A percentile compares a stretch with the other conserved stretches of the same genome.
Conservation (phyloP, 1,140 invertebrate genomes). For the Patella vulgata region DNA sequence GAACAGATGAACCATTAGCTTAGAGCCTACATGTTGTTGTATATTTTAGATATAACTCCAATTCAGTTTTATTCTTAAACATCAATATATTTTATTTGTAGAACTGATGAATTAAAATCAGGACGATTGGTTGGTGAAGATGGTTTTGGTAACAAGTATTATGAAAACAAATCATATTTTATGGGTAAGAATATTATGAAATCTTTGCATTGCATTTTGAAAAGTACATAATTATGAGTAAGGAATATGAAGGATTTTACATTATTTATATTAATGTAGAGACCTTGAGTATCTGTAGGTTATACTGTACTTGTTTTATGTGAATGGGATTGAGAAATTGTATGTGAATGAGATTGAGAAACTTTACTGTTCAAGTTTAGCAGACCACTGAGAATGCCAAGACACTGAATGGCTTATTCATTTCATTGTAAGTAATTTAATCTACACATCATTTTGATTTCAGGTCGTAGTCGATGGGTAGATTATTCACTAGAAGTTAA, state of each 20-base stretch:
- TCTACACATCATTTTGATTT: background rate
- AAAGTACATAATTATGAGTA: background rate
- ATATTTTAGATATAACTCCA: too few relatives aligned
- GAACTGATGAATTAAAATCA: slow-evolving; percentile 87
- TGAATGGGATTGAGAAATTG: too few relatives aligned
- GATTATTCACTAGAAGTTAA: slow-evolving; percentile 80
- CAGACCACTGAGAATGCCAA: background rate
- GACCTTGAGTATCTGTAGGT: too few relatives aligned
- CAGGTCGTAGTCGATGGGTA: slow-evolving; percentile 92
- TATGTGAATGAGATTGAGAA: too few relatives aligned
- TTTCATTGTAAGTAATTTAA: background rate
- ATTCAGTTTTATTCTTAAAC: too few relatives aligned
- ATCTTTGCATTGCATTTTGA: background rate
- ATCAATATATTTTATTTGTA: slow-evolving; percentile 42
- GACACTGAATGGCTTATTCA: background rate
- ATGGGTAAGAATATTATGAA: slow-evolving; percentile 71
- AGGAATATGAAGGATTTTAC: too few relatives aligned
- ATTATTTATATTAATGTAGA: too few relatives aligned
- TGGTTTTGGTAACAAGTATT: slow-evolving; percentile 97
- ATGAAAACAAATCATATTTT: slow-evolving; percentile 90
- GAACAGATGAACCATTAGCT: too few relatives aligned
- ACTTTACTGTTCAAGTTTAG: too few relatives aligned
- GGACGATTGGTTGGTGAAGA: slow-evolving; percentile 92
- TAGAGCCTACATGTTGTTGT: too few relatives aligned
- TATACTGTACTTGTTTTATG: too few relatives aligned